Evolutionary conservation across 2,113 vertebrate species (phyloP), one percentile per base, ranked within the genome.

Genomic region (Suncus etruscus): DNA sequence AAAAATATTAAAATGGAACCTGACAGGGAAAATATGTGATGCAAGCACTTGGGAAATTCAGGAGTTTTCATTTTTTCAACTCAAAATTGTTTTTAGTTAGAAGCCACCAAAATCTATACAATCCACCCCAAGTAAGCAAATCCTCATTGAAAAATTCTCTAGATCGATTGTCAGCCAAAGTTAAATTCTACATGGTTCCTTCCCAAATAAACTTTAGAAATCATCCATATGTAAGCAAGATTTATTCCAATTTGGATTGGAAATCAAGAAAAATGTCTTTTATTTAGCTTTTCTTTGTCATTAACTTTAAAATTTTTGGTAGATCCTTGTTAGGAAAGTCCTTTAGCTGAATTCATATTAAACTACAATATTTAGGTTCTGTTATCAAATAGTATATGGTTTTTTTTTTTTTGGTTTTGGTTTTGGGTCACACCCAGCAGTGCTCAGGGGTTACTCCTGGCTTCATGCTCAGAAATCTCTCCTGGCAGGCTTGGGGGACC

Each of bases 141-240:
- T 9, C 20, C 31, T 84, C 25, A 83, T 63, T 20, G 48, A 47
- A 29, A 86, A 89, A 18, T 78, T 81, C 39, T 82, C 48, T 5
- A 91, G 54, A 69, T 6, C 68, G 54, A 77, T 16, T 75, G 31
- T 84, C 45, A 74, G 58, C 61, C 54, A 80, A 45, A 83, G 48
- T 93, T 72, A n/a, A 73, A n/a, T 77, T 85, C 70, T 86, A 12
- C 12, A 45, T 70, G 22, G 10, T 92, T 92, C 29, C 15, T 77
- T 82, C 48, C 66, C 54, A 78, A 66, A 86, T 66, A 75, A 92
- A 69, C 61, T 86, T 48, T 88, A 54, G 20, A 92, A 75, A 68
- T 32, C n/a, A 66, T 77, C 75, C 25, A 45, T 45, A 77, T 63
- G 20, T 20, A 83, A 45, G 3, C 45, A 63, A 68, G 3, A 29